Conservation (phyloP, 2,888 invertebrate species). For the Hirtodrosophila alboralis region DNA sequence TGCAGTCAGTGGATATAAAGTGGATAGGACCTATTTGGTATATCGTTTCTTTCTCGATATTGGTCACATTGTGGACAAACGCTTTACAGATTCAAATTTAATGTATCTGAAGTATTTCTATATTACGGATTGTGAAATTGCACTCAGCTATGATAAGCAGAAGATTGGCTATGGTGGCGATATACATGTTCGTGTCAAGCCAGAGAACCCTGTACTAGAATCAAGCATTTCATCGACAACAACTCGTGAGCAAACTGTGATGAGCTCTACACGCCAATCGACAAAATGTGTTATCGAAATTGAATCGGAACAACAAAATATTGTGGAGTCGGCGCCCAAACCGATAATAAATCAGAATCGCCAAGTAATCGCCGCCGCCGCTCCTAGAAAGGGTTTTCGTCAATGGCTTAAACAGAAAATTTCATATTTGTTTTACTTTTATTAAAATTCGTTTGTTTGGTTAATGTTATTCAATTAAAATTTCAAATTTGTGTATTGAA, state of each 20-base stretch:
- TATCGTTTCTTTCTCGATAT: conserved; percentile 61
- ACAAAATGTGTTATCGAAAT: conserved; percentile 19
- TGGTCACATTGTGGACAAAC: conserved; percentile 37
- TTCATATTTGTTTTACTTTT: conserved; percentile 43
- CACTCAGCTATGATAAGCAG: conserved; percentile 57
- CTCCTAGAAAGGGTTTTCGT: conserved; percentile 9
- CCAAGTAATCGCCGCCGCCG: too few relatives aligned
- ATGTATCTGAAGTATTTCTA: conserved; percentile 53
- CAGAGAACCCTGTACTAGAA: conserved; percentile 23
- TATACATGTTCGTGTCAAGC: conserved; percentile 44
- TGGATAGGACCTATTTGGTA: conserved; percentile 21
- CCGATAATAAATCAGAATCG: not conserved
- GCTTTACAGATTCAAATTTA: conserved; percentile 21
- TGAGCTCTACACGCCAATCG: too few relatives aligned
- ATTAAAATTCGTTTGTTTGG: conserved; percentile 8
- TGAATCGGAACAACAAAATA: not conserved
- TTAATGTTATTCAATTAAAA: conserved; percentile 1
- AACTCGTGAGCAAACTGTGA: not conserved
- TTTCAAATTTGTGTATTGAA: not conserved
- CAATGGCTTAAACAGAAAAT: conserved; percentile 59
- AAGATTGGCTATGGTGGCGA: conserved; percentile 62
- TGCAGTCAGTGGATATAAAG: conserved; percentile 48
- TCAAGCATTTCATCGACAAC: not conserved
- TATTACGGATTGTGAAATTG: conserved; percentile 37
- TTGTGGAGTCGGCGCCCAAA: not conserved